Percentiles rank a stretch among this genome's conserved stretches.
Evolutionary conservation across 2,888 invertebrate genomes (phyloP).

Genomic region (Plagodis dolabraria): DNA sequence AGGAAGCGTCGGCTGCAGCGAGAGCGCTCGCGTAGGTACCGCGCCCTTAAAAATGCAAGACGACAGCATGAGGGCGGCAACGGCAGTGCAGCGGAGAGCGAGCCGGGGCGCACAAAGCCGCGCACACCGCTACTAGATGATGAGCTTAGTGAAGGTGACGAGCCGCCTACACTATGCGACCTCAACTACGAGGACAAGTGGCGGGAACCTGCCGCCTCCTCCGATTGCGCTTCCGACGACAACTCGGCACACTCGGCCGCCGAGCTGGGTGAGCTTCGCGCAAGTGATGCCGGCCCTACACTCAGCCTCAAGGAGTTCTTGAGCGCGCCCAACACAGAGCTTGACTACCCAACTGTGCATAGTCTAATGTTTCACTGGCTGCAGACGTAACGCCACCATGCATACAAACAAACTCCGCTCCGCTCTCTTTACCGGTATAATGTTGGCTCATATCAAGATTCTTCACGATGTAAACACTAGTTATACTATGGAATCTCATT

Average conservation of each 20-base stretch:
- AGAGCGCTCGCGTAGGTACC: conserved; percentile 74
- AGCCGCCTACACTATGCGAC: conserved; percentile 77
- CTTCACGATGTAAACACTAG: conserved; percentile 16
- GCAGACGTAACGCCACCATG: conserved; percentile 71
- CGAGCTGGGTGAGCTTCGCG: conserved; percentile 52
- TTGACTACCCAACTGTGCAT: conserved; percentile 79
- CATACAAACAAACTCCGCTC: conserved; percentile 17
- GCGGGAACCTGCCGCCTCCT: conserved; percentile 61
- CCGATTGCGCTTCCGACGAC: conserved; percentile 76
- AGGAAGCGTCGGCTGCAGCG: conserved; percentile 75
- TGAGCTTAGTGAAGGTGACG: conserved; percentile 72
- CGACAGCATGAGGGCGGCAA: conserved; percentile 71
- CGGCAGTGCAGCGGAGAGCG: conserved; percentile 56
- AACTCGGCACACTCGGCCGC: conserved; percentile 73
- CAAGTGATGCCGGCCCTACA: conserved; percentile 45
- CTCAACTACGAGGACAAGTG: conserved; percentile 71
- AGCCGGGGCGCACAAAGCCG: conserved; percentile 57
- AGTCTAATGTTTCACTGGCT: conserved; percentile 83
- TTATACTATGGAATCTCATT: conserved; percentile 28
- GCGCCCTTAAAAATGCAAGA: conserved; percentile 76
- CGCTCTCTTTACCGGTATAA: conserved; percentile 38
- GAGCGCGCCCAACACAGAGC: conserved; percentile 74
- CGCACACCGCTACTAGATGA: conserved; percentile 61
- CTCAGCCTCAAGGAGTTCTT: conserved; percentile 71
- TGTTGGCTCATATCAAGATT: conserved; percentile 44